A percentile compares a stretch with the other conserved stretches of the same genome.
Evolutionary conservation across 2,797 vertebrate species (phyloP).

Genomic region (Tolypeutes matacus): DNA sequence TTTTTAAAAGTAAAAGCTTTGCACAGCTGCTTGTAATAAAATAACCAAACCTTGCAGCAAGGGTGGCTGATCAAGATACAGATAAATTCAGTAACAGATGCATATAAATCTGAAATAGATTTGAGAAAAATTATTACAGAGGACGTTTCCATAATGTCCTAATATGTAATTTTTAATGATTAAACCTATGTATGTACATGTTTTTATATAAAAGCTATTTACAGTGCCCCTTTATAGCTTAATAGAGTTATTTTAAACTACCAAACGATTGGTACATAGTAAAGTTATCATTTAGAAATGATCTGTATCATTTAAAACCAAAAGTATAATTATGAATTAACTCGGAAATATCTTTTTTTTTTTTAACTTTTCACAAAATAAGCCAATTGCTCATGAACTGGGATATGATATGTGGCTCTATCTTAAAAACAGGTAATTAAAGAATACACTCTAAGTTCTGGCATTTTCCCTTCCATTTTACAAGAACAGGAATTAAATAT

Average conservation of each 20-base stretch:
- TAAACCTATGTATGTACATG: not conserved
- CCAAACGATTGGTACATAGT: slow-evolving; percentile 9
- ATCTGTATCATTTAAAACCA: slow-evolving; percentile 60
- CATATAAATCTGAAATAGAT: not conserved
- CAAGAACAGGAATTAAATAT: slow-evolving; percentile 52
- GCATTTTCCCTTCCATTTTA: slow-evolving; percentile 56
- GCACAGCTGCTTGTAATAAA: slow-evolving; percentile 59
- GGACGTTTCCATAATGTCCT: slow-evolving; percentile 43
- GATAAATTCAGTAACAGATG: slow-evolving; percentile 62
- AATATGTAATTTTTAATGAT: slow-evolving; percentile 40
- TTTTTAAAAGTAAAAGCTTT: slow-evolving; percentile 53
- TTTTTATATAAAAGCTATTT: slow-evolving; percentile 29
- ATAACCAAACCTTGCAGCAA: slow-evolving; percentile 45
- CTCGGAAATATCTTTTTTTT: slow-evolving; percentile 15
- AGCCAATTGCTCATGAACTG: not conserved
- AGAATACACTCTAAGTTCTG: slow-evolving; percentile 34
- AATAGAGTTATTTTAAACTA: slow-evolving; percentile 56
- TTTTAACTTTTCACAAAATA: slow-evolving; percentile 15
- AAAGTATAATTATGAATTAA: slow-evolving; percentile 58
- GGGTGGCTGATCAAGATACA: slow-evolving; percentile 56
- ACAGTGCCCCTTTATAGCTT: not conserved
- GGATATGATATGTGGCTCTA: not conserved
- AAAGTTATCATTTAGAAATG: slow-evolving; percentile 61
- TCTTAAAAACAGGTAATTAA: slow-evolving; percentile 35
- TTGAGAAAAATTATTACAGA: slow-evolving; percentile 29